Conservation (phyloP, 2,888 invertebrate species). For the Parthenolecanium corni region DNA sequence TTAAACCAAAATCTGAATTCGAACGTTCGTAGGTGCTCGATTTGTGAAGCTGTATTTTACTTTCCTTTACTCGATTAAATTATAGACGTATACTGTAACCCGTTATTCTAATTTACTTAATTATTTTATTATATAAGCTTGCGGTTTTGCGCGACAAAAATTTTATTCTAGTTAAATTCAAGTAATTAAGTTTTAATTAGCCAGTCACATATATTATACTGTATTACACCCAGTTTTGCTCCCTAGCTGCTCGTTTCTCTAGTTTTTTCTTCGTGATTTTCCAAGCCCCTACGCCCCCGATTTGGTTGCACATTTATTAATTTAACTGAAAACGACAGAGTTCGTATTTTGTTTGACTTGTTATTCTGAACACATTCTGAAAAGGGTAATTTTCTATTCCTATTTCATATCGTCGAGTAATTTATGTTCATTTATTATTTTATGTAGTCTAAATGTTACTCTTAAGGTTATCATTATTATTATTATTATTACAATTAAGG, state of each 20-base stretch:
- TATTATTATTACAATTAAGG: too few species aligned
- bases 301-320: not conserved
- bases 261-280: not conserved
- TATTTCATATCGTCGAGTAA: not conserved
- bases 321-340: not conserved
- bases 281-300: not conserved
- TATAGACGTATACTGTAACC: too few species aligned
- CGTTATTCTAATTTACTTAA: slow-evolving; percentile 1
- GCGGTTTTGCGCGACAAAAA: not conserved
- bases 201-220: slow-evolving; percentile 5
- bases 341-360: slow-evolving; percentile 4
- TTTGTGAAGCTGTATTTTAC: too few species aligned
- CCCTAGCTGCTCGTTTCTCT: too few species aligned
- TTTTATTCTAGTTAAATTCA: slow-evolving; percentile 16
- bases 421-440: too few species aligned
- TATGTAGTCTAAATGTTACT: too few species aligned
- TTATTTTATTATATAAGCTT: not conserved
- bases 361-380: not conserved
- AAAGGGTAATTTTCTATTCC: slow-evolving; percentile 8
- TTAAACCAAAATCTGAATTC: too few species aligned
- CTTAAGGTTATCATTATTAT: too few species aligned
- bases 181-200: slow-evolving; percentile 3
- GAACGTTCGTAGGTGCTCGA: too few species aligned
- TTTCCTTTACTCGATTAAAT: too few species aligned
- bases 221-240: too few species aligned